These are phyloP conservation scores for Galerucella calmariensis DNA, from an alignment of 2,888 invertebrate genomes.

Conservation along the genomic window DNA sequence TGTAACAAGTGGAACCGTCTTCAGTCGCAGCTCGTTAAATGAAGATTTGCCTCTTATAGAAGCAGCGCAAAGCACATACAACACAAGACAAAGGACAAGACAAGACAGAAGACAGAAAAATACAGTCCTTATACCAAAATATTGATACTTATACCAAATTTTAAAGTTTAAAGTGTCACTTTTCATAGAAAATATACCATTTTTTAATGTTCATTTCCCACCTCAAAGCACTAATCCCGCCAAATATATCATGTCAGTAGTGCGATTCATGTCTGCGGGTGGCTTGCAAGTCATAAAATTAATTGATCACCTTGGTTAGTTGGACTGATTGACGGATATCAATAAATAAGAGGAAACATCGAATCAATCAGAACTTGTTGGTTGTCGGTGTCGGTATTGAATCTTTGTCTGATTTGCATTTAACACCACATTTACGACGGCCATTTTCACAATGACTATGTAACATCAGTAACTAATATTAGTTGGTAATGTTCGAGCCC, in stretches of 20 bases:
- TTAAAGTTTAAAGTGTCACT: not conserved
- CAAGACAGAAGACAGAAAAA: too few relatives aligned
- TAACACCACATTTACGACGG: constrained; percentile 15
- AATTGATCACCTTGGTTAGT: constrained; percentile 28
- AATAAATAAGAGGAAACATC: constrained; percentile 25
- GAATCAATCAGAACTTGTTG: constrained; percentile 23
- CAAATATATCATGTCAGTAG: constrained; percentile 19
- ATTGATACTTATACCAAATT: too few relatives aligned
- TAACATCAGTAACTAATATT: constrained; percentile 11
- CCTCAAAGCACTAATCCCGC: constrained; percentile 11
- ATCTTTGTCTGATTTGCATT: constrained; percentile 21
- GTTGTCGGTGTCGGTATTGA: constrained; percentile 15
- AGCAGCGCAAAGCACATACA: too few relatives aligned
- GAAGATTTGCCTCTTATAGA: too few relatives aligned
- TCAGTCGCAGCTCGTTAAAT: too few relatives aligned
- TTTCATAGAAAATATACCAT: not conserved
- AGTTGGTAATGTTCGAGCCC: not conserved
- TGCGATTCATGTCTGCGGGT: constrained; percentile 18
- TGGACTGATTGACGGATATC: constrained; percentile 22
- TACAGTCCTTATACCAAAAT: too few relatives aligned
- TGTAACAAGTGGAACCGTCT: too few relatives aligned
- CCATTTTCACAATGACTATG: constrained; percentile 15
- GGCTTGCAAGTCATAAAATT: constrained; percentile 23
- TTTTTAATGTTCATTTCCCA: not conserved
- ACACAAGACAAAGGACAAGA: too few relatives aligned